These are phyloP conservation scores for Tortricodes alternella DNA, from an alignment of 2,888 invertebrate genomes.

Conservation along the genomic window DNA sequence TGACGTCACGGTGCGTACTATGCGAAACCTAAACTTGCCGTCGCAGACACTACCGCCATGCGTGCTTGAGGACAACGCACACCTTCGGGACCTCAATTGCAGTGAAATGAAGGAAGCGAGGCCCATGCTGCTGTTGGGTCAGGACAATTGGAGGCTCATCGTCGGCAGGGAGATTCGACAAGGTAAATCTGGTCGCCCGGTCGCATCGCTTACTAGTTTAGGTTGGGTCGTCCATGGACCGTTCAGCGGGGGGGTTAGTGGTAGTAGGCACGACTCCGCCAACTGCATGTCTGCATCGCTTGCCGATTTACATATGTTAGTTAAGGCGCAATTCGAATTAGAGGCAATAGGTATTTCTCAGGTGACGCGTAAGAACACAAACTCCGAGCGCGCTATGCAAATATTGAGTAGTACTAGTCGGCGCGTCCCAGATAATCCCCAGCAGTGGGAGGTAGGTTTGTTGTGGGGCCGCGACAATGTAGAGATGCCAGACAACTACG, in stretches of 20 bases:
- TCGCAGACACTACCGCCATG: background rate
- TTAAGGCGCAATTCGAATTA: background rate
- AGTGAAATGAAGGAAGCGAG: background rate
- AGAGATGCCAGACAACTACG: background rate
- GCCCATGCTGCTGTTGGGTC: background rate
- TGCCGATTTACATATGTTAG: background rate
- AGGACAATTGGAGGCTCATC: background rate
- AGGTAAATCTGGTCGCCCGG: background rate
- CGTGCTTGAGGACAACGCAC: background rate
- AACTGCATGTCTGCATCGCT: background rate
- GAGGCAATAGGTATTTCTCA: background rate
- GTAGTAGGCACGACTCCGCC: background rate
- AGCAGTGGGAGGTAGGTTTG: too few relatives aligned
- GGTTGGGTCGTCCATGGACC: background rate
- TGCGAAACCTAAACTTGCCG: background rate
- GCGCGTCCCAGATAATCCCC: background rate
- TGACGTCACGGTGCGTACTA: background rate
- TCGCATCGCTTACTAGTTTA: background rate
- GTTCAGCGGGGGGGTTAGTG: background rate
- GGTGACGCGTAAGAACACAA: too few relatives aligned
- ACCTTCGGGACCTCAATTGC: background rate
- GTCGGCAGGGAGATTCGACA: background rate
- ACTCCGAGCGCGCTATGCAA: too few relatives aligned
- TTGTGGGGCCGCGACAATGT: too few relatives aligned
- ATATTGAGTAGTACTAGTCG: background rate